phyloP scores from a whole-genome alignment of 2,797 vertebrate species.

The Anas bahamensis region DNA sequence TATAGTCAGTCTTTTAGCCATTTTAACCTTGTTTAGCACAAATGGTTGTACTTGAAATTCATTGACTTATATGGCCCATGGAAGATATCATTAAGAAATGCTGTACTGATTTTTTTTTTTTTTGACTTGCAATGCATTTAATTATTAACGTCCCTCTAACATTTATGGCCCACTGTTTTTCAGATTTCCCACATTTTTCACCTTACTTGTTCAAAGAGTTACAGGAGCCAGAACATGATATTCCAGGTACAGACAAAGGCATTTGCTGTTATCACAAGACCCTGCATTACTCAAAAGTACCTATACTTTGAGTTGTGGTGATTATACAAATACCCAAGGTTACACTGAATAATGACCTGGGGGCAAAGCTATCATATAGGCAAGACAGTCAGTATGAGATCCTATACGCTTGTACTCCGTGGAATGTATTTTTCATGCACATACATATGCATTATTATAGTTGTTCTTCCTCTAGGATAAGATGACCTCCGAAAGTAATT shows the following conservation, averaged over 20 bases:
- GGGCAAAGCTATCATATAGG: neutral
- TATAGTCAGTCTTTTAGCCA: slow-evolving; percentile 72
- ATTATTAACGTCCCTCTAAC: slow-evolving; percentile 53
- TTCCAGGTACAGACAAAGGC: slow-evolving; percentile 19
- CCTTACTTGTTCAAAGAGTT: slow-evolving; percentile 32
- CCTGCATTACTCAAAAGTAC: neutral
- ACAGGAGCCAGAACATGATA: neutral
- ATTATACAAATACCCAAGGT: slow-evolving; percentile 8
- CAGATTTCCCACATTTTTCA: slow-evolving; percentile 52
- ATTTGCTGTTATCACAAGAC: neutral
- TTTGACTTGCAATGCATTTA: slow-evolving; percentile 33
- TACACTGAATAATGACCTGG: neutral
- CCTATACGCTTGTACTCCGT: neutral
- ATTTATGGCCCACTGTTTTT: slow-evolving; percentile 59
- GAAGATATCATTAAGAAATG: slow-evolving; percentile 71
- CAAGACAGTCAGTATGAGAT: neutral
- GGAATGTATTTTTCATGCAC: neutral
- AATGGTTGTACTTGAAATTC: slow-evolving; percentile 76
- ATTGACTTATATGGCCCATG: slow-evolving; percentile 66
- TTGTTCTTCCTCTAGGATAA: neutral
- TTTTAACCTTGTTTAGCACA: slow-evolving; percentile 83
- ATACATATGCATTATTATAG: neutral
- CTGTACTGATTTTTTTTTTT: neutral
- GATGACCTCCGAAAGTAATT: neutral
- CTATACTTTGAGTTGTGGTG: neutral